Conservation (phyloP, 2,797 vertebrate genomes). For the Labeo calbasu region DNA sequence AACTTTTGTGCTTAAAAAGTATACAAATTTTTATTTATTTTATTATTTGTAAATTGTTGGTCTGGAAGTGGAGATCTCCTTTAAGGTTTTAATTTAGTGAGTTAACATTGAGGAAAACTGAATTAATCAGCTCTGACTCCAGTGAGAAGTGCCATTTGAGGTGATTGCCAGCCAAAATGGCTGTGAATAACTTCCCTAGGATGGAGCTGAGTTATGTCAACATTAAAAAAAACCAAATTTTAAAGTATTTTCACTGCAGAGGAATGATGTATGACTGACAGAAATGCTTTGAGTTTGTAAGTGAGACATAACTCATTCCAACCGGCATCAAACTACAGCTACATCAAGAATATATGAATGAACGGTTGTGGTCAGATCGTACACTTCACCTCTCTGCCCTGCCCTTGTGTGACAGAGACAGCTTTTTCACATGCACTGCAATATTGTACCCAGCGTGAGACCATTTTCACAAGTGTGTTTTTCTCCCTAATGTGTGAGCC, state of each 20-base stretch:
- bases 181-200: not conserved
- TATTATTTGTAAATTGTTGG: too few relatives aligned
- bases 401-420: conserved; percentile 24
- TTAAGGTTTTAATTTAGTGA: not conserved
- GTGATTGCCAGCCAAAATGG: not conserved
- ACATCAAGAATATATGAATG: not conserved
- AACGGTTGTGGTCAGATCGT: conserved; percentile 1
- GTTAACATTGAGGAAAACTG: not conserved
- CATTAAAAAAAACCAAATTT: not conserved
- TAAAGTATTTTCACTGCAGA: not conserved
- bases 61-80: too few relatives aligned
- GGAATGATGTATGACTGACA: not conserved
- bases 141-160: not conserved
- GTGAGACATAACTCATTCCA: not conserved
- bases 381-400: not conserved
- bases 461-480: conserved; percentile 31
- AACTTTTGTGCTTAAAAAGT: too few relatives aligned
- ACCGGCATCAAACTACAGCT: not conserved
- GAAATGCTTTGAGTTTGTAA: not conserved
- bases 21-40: too few relatives aligned
- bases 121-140: not conserved
- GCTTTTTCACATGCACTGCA: conserved; percentile 25
- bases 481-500: conserved; percentile 31
- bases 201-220: not conserved
- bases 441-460: conserved; percentile 40